Base-by-base conservation (phyloP, 2,797 vertebrate genomes). In the Melanotaenia boesemani region DNA sequence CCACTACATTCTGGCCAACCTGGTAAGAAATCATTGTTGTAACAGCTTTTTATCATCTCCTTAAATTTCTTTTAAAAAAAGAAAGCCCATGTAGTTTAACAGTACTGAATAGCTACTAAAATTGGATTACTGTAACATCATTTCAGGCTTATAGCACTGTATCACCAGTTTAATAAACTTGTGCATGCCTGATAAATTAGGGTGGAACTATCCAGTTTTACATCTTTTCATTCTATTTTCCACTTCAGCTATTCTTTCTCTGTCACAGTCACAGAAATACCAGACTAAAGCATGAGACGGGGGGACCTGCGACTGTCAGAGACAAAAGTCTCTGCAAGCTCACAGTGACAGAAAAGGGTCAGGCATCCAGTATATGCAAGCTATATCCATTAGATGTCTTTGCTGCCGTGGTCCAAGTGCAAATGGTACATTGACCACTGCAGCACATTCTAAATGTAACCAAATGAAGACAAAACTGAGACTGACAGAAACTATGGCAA, bases 1-100 rank as follows among this genome's bases (percentile, higher is more conserved):
- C 89, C 98, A 99, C 91, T 99, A 99, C 94, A 99, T 99, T 84
- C 95, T 99, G 75, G 98, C 97, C 78, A 99, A 98, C 90, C 92
- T 99, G 97, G 98, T 99, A 94, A 98, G 98, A 84, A 75, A 18
- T 48, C 2, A 0, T 30, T 30, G 20, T 67, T 6, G n/a, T 15
- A 30, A 8, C 3, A 65, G 28, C 22, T 20, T 63, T 41, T 55
- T 59, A 5, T 11, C 36, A 34, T 62, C 28, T 12, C 16, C 24
- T 9, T 8, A 1, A 1, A 59, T 63, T 30, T 54, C 39, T 48
- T 2, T 41, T 26, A 7, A 58, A 12, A 41, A 20, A 20, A 46
- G 13, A 15, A 15, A 3, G 37, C 18, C 13, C 2, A 16, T 13
- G 48, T 57, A 20, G 37, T 57, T 59, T 65, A 4, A 69, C 30